Conservation (phyloP, 2,888 invertebrate species). For the Acanthopleura granulata region DNA sequence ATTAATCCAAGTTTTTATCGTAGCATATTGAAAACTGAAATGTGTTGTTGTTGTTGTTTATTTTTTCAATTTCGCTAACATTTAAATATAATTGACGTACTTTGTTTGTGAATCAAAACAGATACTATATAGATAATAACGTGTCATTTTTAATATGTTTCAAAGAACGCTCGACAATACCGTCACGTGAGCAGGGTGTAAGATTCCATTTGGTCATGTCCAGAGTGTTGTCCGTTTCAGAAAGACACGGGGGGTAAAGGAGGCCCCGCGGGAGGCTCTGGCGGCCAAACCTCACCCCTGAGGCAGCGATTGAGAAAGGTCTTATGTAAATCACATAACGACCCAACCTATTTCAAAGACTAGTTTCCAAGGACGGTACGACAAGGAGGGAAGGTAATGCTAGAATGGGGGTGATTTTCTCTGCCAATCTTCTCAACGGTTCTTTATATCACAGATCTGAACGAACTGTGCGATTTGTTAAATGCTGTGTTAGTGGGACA, state of each 20-base stretch:
- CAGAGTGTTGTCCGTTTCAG: constrained; percentile 3
- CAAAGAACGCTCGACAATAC: too few species aligned
- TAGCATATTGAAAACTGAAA: too few species aligned
- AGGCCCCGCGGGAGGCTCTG: not conserved
- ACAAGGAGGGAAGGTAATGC: constrained; percentile 15
- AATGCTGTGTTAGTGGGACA: too few species aligned
- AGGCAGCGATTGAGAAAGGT: constrained; percentile 44
- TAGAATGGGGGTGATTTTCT: not conserved
- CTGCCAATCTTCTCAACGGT: not conserved
- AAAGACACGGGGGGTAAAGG: not conserved
- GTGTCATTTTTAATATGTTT: too few species aligned
- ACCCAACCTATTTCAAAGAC: constrained; percentile 38
- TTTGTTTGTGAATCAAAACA: too few species aligned
- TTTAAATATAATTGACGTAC: too few species aligned
- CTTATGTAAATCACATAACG: constrained; percentile 42
- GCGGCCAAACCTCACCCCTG: constrained; percentile 17
- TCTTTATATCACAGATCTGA: not conserved
- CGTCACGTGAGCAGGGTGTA: too few species aligned
- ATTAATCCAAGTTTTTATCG: too few species aligned
- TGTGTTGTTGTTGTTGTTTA: too few species aligned
- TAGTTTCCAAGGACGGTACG: constrained; percentile 8
- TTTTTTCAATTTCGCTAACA: too few species aligned
- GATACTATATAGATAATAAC: too few species aligned
- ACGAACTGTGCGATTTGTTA: too few species aligned
- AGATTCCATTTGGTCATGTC: not conserved